Base-by-base conservation (phyloP, 2,888 invertebrate species). In the Pemphredon lugubris region DNA sequence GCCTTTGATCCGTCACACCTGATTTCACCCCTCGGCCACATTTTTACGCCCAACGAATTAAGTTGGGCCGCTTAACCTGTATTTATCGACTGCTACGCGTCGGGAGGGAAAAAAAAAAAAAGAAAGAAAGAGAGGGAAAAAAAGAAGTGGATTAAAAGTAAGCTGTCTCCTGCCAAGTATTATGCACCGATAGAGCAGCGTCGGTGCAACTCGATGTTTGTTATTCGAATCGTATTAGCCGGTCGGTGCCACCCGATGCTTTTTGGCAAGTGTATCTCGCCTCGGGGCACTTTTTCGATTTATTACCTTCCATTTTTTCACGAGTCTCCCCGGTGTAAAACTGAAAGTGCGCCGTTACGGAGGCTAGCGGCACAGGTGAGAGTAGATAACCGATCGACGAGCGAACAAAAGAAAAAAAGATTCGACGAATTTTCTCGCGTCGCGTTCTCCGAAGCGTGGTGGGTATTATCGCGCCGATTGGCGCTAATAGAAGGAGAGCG, bases 1-100 rank as follows among this genome's bases (percentile, higher is more conserved):
- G 73, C 78, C 67, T 81, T 78, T 86, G 82, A 83, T 85, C 84
- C 84, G 79, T 83, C 83, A 84, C 87, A 88, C 88, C 87, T 88
- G 88, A 87, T 86, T 84, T 81, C 82, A 65, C 64, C 81, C 73
- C 73, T 45, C 58, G 54, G 48, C 47, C 54, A 55, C 14, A 75
- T 82, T 77, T 77, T 72, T 72, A 71, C 60, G 72, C 69, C 70
- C 54, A 45, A 34, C 60, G 71, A 75, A 73, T 68, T 66, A 71
- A 57, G 58, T n/a, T n/a, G n/a, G 60, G 18, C 67, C 44, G 60
- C 65, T 70, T 70, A 60, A 67, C 54, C 67, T 68, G 47, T 51
- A 26, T 60, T 70, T 51, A 60, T 60, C 45, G 70, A 45, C 1
- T n/a, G n/a, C 1, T 18, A 13, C 26, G 11, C 26, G 30, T 14